Evolutionary conservation across 2,888 invertebrate species (phyloP).

Genomic region (Dione vanillae): DNA sequence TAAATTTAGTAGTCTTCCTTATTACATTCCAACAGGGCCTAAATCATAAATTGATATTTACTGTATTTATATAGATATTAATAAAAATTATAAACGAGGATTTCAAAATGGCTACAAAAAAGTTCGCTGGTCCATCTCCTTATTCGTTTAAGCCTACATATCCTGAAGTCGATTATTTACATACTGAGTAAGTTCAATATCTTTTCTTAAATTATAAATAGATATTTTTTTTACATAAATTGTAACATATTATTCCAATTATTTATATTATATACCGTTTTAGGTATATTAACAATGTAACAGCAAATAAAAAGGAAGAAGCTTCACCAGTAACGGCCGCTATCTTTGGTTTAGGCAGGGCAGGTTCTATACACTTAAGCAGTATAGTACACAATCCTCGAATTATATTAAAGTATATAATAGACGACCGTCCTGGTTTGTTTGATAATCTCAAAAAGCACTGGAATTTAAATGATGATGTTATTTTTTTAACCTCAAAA

Average conservation of each 20-base stretch:
- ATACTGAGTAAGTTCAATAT: conserved; percentile 71
- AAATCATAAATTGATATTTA: too few relatives aligned
- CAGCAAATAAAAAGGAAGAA: conserved; percentile 55
- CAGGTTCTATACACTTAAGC: conserved; percentile 84
- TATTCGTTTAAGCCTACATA: conserved; percentile 64
- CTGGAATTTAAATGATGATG: conserved; percentile 77
- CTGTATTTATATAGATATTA: neutral
- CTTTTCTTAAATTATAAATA: too few relatives aligned
- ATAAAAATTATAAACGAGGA: neutral
- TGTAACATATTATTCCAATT: neutral
- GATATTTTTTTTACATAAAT: too few relatives aligned
- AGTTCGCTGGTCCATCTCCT: conserved; percentile 80
- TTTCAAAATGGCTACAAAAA: conserved; percentile 76
- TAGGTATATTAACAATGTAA: conserved; percentile 73
- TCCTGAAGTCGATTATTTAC: conserved; percentile 74
- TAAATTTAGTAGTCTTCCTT: neutral
- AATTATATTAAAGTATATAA: conserved; percentile 80
- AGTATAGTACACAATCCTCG: conserved; percentile 78
- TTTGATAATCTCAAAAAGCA: conserved; percentile 74
- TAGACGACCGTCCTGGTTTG: conserved; percentile 79
- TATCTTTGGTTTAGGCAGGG: conserved; percentile 85
- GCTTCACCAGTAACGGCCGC: conserved; percentile 71
- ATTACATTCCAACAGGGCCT: too few relatives aligned
- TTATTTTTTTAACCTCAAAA: conserved; percentile 75
- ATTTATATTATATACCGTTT: conserved; percentile 5